Conservation (phyloP, 1,140 invertebrate species). For the Drosophila repleta region DNA sequence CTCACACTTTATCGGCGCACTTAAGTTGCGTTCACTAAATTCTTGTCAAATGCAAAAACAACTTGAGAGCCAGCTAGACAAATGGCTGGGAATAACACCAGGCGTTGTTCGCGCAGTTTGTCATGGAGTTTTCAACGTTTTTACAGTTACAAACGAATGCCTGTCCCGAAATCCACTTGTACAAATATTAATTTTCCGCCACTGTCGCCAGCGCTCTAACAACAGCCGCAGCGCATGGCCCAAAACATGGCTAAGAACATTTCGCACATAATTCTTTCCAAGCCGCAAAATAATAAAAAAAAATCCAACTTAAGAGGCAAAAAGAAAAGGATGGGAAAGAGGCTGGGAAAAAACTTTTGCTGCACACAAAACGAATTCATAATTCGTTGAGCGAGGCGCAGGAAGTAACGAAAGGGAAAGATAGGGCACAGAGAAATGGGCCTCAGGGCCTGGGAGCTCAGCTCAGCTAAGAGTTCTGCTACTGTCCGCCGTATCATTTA, state of each 20-base stretch:
- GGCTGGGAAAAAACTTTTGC: conserved; percentile 33
- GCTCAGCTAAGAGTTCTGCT: conserved; percentile 29
- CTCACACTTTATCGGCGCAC: conserved; percentile 2
- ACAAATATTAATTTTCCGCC: conserved; percentile 55
- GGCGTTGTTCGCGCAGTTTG: conserved; percentile 38
- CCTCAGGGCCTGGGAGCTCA: conserved; percentile 23
- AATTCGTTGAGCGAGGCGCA: conserved; percentile 41
- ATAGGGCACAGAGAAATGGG: background rate
- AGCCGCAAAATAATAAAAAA: conserved; percentile 38
- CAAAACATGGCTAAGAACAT: conserved; percentile 52
- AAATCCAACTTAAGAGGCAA: conserved; percentile 12
- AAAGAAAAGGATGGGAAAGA: background rate
- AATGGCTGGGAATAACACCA: conserved; percentile 20
- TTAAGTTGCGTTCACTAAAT: conserved; percentile 27
- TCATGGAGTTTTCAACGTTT: conserved; percentile 1
- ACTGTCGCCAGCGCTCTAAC: conserved; percentile 26
- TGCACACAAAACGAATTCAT: conserved; percentile 58
- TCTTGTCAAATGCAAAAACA: conserved; percentile 31
- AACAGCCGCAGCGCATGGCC: conserved; percentile 7
- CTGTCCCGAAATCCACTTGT: conserved; percentile 41
- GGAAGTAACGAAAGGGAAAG: background rate
- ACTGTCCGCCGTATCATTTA: conserved; percentile 38
- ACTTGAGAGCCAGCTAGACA: conserved; percentile 18
- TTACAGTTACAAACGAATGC: conserved; percentile 6
- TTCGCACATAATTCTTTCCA: conserved; percentile 53